Conservation (phyloP, 1,140 invertebrate species). For the Drosophila tsacasi region DNA sequence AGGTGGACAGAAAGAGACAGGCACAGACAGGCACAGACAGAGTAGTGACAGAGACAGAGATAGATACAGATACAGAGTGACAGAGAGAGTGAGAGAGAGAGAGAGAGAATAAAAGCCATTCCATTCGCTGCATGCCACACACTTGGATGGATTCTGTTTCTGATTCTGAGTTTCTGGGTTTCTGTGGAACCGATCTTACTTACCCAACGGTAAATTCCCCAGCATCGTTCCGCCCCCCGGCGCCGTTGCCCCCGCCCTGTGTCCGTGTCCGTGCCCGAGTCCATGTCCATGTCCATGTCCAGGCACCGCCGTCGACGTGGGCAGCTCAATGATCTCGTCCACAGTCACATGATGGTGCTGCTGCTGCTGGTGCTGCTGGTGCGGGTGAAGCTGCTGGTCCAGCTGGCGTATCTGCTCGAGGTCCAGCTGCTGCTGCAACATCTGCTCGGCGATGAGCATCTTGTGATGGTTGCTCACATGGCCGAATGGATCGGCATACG, state of each 20-base stretch:
- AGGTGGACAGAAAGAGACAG: slow-evolving; percentile 43
- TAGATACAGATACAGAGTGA: slow-evolving; percentile 25
- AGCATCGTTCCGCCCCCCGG: slow-evolving; percentile 74
- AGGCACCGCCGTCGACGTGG: slow-evolving; percentile 61
- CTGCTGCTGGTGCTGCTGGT: slow-evolving; percentile 52
- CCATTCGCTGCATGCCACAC: slow-evolving; percentile 56
- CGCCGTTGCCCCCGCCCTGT: slow-evolving; percentile 33
- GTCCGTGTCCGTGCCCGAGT: slow-evolving; percentile 19
- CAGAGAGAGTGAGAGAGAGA: slow-evolving; percentile 3
- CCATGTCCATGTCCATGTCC: slow-evolving; percentile 42
- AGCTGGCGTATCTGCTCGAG: slow-evolving; percentile 49
- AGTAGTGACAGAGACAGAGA: slow-evolving; percentile 25
- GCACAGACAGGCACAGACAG: slow-evolving; percentile 30
- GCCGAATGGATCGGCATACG: slow-evolving; percentile 67
- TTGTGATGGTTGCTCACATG: slow-evolving; percentile 71
- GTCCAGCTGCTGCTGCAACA: slow-evolving; percentile 49
- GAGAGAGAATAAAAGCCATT: slow-evolving; percentile 58
- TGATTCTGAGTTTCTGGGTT: slow-evolving; percentile 1
- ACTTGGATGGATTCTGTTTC: slow-evolving; percentile 23
- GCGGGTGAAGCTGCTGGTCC: slow-evolving; percentile 53
- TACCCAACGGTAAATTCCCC: slow-evolving; percentile 85
- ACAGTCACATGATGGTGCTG: slow-evolving; percentile 79
- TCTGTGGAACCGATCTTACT: slow-evolving; percentile 50
- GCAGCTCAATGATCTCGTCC: slow-evolving; percentile 83
- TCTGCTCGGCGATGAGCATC: slow-evolving; percentile 59